Evolutionary conservation across 2,888 invertebrate species (phyloP), one percentile per base, ranked within the genome.

Genomic region (Prosopocoilus inquinatus): DNA sequence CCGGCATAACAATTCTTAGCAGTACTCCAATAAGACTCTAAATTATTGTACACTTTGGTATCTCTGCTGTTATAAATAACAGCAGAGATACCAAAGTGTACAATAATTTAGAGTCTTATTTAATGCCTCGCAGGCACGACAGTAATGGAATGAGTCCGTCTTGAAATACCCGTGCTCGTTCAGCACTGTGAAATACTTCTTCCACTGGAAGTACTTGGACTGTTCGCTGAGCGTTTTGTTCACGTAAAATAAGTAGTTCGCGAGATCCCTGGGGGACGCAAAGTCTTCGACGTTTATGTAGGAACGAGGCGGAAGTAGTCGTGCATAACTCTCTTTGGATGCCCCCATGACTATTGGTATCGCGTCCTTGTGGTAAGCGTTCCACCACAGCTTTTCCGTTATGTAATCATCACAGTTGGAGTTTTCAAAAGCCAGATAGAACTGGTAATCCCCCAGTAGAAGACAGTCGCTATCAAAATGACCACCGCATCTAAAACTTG

Each of bases 141-240:
- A 88, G 57, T 83, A 82, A 66, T 87, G 86, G 49, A 72, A 77
- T 0, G 85, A 84, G 8, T 72, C 72, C 0, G 82, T 80, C 9
- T 82, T 80, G 64, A 87, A 87, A 68, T 85, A 88, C 0, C 87
- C 88, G 67, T 88, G 87, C 65, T 88, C 87, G 63, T 87, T 86
- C 0, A 80, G 49, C 1, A 86, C 76, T 55, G 77, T 67, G 67
- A 82, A 88, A 55, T 80, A 55, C 15, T 72, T 75, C 55, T 85
- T 81, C 89, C 88, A 89, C 48, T 72, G 64, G 59, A 86, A 87
- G 62, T 79, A 84, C 1, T 70, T 65, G 32, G 78, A 61, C 60
- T 76, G 78, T 12, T 80, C 76, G 1, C 68, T 71, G 5, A 72
- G 64, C 2, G 79, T 72, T 8, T 64, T 63, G 55, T 81, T 78